Conservation (phyloP, 1,140 invertebrate species). For the Saccostrea echinata region DNA sequence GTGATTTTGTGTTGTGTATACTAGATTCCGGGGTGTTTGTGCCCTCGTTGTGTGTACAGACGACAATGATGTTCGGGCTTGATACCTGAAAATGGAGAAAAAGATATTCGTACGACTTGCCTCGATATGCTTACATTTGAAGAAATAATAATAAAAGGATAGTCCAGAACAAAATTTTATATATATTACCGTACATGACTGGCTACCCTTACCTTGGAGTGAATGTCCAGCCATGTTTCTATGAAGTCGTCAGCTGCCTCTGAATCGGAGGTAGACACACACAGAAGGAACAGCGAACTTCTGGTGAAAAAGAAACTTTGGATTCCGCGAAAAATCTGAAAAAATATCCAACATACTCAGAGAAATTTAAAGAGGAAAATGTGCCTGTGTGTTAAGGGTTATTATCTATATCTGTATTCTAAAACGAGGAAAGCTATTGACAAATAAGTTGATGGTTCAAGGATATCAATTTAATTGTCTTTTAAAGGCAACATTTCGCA, state of each 20-base stretch:
- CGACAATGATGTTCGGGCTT: neutral
- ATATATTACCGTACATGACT: neutral
- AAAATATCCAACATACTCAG: neutral
- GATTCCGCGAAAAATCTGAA: constrained; percentile 7
- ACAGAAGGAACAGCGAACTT: neutral
- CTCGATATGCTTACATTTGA: too few species aligned
- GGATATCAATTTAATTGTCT: too few species aligned
- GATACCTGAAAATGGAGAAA: constrained; percentile 8
- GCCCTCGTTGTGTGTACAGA: neutral
- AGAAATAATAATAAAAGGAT: too few species aligned
- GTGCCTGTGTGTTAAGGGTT: neutral
- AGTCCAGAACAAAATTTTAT: neutral
- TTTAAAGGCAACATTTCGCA: too few species aligned
- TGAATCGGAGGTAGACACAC: neutral
- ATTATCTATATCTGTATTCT: neutral
- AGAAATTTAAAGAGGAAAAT: neutral
- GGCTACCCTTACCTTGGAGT: neutral
- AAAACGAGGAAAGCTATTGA: neutral
- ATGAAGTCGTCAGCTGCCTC: neutral
- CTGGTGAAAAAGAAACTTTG: constrained; percentile 2
- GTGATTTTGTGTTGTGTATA: neutral
- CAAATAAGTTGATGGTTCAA: neutral
- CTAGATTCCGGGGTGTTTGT: neutral
- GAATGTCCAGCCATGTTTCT: neutral
- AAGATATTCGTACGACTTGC: neutral